phyloP scores from a whole-genome alignment of 2,888 invertebrate genomes.

The Eilema sororculum region DNA sequence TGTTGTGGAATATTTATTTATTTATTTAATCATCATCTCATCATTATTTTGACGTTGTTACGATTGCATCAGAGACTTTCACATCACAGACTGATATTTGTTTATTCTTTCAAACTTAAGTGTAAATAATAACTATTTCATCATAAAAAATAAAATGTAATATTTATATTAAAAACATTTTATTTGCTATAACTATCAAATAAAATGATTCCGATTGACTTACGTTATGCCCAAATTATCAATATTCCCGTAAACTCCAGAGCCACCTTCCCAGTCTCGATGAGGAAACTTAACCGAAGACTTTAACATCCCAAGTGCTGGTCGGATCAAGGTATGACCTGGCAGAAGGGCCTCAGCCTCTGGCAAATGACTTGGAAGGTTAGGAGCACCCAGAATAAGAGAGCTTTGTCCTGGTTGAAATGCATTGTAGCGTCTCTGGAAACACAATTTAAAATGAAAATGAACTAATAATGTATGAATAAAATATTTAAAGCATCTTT shows the following conservation, averaged over 20 bases:
- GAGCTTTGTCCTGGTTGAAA: constrained; percentile 51
- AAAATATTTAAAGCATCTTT: too few species aligned
- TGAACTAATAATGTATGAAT: too few species aligned
- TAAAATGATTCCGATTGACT: constrained; percentile 16
- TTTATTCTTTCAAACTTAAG: too few species aligned
- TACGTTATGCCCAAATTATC: constrained; percentile 71
- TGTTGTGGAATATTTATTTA: too few species aligned
- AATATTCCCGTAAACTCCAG: constrained; percentile 74
- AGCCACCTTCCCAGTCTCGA: constrained; percentile 65
- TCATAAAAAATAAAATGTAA: too few species aligned
- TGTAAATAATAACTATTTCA: too few species aligned
- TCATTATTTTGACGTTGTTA: too few species aligned
- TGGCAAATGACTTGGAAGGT: constrained; percentile 67
- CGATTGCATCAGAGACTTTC: too few species aligned
- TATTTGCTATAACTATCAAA: neutral
- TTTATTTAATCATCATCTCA: too few species aligned
- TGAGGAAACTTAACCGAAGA: constrained; percentile 80
- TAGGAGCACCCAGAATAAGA: constrained; percentile 65
- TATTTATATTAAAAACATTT: too few species aligned
- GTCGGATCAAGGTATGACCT: constrained; percentile 76
- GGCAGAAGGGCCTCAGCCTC: constrained; percentile 75
- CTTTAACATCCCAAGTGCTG: constrained; percentile 76
- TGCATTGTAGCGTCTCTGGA: constrained; percentile 59
- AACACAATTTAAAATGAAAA: neutral
- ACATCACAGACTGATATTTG: too few species aligned